phyloP scores from a whole-genome alignment of 2,888 invertebrate genomes.

The Steinernema hermaphroditum region DNA sequence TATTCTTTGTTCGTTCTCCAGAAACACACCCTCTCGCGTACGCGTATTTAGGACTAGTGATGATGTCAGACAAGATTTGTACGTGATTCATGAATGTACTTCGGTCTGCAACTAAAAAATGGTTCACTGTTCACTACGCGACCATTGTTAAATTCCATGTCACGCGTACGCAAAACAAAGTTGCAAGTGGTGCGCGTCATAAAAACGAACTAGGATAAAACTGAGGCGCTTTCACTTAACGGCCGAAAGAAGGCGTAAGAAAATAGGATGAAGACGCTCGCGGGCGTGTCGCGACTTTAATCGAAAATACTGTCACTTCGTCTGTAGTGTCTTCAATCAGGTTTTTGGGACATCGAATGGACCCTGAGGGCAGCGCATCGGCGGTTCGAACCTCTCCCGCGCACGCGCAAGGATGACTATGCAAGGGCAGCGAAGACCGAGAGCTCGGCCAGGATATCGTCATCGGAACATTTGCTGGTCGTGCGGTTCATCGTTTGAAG shows the following conservation, averaged over 20 bases:
- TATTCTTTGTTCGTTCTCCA: no score
- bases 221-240: neutral
- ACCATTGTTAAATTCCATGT: no score
- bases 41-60: no score
- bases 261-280: neutral
- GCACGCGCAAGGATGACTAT: slow-evolving; percentile 15
- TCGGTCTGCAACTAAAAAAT: no score
- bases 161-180: no score
- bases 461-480: neutral
- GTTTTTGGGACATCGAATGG: slow-evolving; percentile 19
- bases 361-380: slow-evolving; percentile 12
- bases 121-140: no score
- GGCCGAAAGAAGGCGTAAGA: neutral
- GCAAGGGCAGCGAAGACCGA: slow-evolving; percentile 17
- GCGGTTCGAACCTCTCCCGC: slow-evolving; percentile 14
- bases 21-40: no score
- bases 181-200: no score
- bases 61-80: no score
- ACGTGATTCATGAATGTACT: no score
- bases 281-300: neutral
- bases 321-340: slow-evolving; percentile 3
- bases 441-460: slow-evolving; percentile 1
- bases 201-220: no score
- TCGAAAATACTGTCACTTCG: neutral
- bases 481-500: neutral